Evolutionary conservation across 2,113 vertebrate species (phyloP), one percentile per base, ranked within the genome.

Genomic region (Oxyruncus cristatus): DNA sequence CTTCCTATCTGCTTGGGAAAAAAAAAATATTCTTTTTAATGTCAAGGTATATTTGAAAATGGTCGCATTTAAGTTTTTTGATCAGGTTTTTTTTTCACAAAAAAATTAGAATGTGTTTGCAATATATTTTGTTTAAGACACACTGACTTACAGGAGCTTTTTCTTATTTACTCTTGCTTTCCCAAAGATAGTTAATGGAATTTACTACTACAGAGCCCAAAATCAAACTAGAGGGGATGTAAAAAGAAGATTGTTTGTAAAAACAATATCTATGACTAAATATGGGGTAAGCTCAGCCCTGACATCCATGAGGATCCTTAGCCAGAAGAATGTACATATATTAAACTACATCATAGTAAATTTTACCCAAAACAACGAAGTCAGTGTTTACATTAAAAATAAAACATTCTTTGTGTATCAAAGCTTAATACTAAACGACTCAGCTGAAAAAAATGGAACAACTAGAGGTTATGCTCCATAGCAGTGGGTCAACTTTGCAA

Each of bases 401-500:
- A 80, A 90, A 93, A 92, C 72, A 88, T 5, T 41, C 39, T 28
- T 78, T 77, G 24, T 71, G 65, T 55, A 86, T 44, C 79, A 67
- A 75, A 86, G 78, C 61, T 75, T 77, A 78, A 59, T 86, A 67
- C 65, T 56, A 39, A 82, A 89, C 32, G 39, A 77, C 68, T 92
- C 59, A 61, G 50, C 85, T 85, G 85, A 74, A 92, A 39, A 50
- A 91, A 95, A 92, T 71, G 68, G 92, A 85, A 89, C 82, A 85
- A 90, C 70, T 79, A 39, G 71, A 82, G 66, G 66, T 92, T 90
- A 79, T 28, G 42, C 55, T 76, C 88, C 74, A 35, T 18, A 85
- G 61, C 88, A 93, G 21, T 11, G 67, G 82, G 90, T 92, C 90
- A 92, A 65, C 85, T 95, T 88, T 79, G 78, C 85, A 95, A 92